Evolutionary conservation across 2,797 vertebrate genomes (phyloP), one percentile per base, ranked within the genome.

Genomic region (Sparidentex hasta): DNA sequence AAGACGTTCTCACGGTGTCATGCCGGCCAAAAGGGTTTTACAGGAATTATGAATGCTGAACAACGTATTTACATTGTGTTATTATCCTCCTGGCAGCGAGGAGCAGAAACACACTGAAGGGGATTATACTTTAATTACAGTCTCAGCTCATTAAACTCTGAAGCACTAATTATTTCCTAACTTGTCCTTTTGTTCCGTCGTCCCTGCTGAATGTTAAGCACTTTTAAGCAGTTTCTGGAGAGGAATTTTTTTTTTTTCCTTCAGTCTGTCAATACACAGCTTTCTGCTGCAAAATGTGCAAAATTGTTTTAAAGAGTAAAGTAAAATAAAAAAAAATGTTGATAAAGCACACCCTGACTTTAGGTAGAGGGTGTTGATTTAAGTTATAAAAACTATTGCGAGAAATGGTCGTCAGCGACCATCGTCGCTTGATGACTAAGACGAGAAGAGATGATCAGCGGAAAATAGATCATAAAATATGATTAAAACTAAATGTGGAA

Each of bases 71-170:
- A 41, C 77, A 59, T 65, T 50, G 55, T 48, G 21, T 33, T 27
- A 13, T 66, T 47, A 72, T 1, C 59, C 17, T 61, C 44, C 63
- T 54, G 17, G 5, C 3, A 2, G 62, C 8, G 5, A 33, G 54
- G 13, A 75, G 67, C 21, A 57, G 61, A 65, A 70, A 69, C 44
- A 69, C 59, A 66, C n/a, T 58, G 44, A 71, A 61, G 41, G 11
- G 58, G 67, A 80, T 74, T 57, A 78, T 63, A 66, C 55, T 81
- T 58, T 82, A 87, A 89, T 86, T 88, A 76, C 33, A 27, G 55
- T 71, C 76, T 83, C 59, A 51, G 65, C 80, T 86, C 72, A 56
- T 87, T 76, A 65, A 71, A 64, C 65, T 62, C 76, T 50, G 13
- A 65, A 70, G 59, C 17, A 9, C 17, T 84, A 78, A 90, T 90